Evolutionary conservation across 2,888 invertebrate species (phyloP).

Genomic region (Scaptomyza caliginosa): DNA sequence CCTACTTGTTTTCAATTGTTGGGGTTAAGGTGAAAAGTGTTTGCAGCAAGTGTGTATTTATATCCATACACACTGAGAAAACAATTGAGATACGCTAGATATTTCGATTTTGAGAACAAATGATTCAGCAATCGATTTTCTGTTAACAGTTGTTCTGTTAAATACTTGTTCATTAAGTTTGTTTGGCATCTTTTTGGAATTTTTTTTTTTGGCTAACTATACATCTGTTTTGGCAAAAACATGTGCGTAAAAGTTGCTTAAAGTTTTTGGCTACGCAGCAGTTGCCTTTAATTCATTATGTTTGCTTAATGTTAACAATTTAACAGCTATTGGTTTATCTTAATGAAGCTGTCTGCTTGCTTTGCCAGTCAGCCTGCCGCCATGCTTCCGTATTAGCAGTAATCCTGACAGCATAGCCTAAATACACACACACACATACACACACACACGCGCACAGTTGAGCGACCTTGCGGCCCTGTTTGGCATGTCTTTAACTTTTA

Average conservation of each 20-base stretch:
- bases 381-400: conserved; percentile 34
- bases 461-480: conserved; percentile 59
- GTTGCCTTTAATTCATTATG: conserved; percentile 74
- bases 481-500: conserved; percentile 74
- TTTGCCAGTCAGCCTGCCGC: not conserved
- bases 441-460: conserved; percentile 41
- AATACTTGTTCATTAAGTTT: no score
- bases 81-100: not conserved
- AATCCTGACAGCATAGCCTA: conserved; percentile 47
- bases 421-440: conserved; percentile 47
- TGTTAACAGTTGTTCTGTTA: no score
- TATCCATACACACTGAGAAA: not conserved
- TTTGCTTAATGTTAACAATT: conserved; percentile 78
- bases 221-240: conserved; percentile 5
- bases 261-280: conserved; percentile 53
- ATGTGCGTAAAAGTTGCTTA: conserved; percentile 40
- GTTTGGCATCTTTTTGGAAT: no score
- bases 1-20: conserved; percentile 16
- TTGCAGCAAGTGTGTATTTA: not conserved
- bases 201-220: conserved; percentile 2
- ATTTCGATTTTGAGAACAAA: not conserved
- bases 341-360: conserved; percentile 72
- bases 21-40: conserved; percentile 48
- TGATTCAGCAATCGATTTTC: no score
- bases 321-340: conserved; percentile 80